phyloP scores from a whole-genome alignment of 2,888 invertebrate species.

The Carcina quercana region DNA sequence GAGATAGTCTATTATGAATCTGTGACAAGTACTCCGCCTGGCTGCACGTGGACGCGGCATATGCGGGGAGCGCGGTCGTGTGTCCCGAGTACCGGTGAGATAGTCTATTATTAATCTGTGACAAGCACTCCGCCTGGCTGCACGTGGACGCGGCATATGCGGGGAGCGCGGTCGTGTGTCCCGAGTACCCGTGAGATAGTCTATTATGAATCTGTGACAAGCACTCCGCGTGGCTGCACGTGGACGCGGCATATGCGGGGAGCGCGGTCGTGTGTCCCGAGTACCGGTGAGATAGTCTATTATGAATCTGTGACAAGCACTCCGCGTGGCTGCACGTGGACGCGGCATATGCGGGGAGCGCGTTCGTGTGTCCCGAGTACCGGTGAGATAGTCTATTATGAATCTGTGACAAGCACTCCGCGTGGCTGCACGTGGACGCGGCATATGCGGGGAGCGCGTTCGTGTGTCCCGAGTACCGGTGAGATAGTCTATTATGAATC shows the following conservation, averaged over 20 bases:
- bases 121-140: slow-evolving; percentile 91
- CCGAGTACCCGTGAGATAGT: too few species aligned
- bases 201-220: slow-evolving; percentile 83
- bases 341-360: slow-evolving; percentile 98
- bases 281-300: too few species aligned
- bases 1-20: too few species aligned
- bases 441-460: slow-evolving; percentile 98
- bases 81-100: slow-evolving; percentile 94
- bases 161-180: slow-evolving; percentile 96
- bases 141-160: slow-evolving; percentile 99
- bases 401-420: slow-evolving; percentile 84
- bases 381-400: too few species aligned
- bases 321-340: slow-evolving; percentile 97
- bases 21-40: slow-evolving; percentile 89
- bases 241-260: slow-evolving; percentile 99
- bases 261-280: slow-evolving; percentile 97
- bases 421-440: slow-evolving; percentile 98
- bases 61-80: slow-evolving; percentile 96
- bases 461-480: slow-evolving; percentile 93
- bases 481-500: too few species aligned
- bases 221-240: slow-evolving; percentile 95
- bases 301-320: slow-evolving; percentile 85
- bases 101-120: too few species aligned
- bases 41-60: slow-evolving; percentile 98
- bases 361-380: slow-evolving; percentile 97